Conservation (phyloP, 2,888 invertebrate genomes). For the Folsomia manolachei region DNA sequence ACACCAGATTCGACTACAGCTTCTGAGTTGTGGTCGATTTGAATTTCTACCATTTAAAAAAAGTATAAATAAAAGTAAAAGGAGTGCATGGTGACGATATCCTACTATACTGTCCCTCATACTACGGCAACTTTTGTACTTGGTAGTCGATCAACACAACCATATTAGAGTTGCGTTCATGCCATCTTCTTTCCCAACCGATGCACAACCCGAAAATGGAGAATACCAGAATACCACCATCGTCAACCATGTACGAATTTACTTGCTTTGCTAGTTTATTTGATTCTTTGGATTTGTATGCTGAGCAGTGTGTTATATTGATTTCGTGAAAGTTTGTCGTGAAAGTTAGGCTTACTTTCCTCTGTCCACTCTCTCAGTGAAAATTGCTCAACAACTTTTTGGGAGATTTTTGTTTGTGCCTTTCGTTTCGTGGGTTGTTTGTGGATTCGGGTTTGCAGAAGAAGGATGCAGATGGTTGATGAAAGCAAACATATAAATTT, state of each 20-base stretch:
- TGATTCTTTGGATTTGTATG: not conserved
- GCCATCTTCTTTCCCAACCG: not conserved
- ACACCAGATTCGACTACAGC: too few species aligned
- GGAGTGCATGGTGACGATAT: not conserved
- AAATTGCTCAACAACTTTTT: not conserved
- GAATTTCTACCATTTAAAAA: too few species aligned
- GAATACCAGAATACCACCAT: too few species aligned
- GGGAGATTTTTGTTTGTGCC: too few species aligned
- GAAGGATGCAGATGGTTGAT: not conserved
- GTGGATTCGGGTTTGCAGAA: too few species aligned
- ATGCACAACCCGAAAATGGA: too few species aligned
- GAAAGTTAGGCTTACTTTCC: too few species aligned
- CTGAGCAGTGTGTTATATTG: not conserved
- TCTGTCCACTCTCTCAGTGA: not conserved
- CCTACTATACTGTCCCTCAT: too few species aligned
- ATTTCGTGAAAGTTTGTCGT: not conserved
- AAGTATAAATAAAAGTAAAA: not conserved
- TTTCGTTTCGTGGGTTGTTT: too few species aligned
- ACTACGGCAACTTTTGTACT: not conserved
- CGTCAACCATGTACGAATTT: too few species aligned
- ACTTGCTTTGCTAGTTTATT: not conserved
- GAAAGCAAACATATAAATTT: not conserved
- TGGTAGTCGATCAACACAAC: not conserved
- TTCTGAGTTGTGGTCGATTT: too few species aligned
- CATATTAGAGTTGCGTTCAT: not conserved